Percentiles rank a stretch among this genome's conserved stretches.
These are phyloP conservation scores for Drosophila yooni DNA, from an alignment of 2,888 invertebrate species.

Conservation along the genomic window DNA sequence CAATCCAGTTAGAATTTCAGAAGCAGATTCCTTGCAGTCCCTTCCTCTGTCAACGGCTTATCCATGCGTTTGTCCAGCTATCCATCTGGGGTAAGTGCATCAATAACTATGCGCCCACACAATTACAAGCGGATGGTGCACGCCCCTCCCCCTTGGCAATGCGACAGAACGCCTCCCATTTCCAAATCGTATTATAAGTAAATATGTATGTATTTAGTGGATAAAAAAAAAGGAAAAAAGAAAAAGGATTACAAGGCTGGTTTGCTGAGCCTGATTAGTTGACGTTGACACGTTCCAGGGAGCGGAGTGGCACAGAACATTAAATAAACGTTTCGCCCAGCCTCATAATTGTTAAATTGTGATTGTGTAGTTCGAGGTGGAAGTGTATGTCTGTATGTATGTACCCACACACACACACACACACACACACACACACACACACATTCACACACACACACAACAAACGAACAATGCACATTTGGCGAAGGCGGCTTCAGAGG, in stretches of 20 bases:
- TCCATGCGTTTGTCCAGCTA: background rate
- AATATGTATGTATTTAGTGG: slow-evolving; percentile 3
- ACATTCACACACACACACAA: background rate
- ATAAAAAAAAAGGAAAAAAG: background rate
- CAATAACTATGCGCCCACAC: slow-evolving; percentile 62
- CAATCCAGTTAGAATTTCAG: slow-evolving; percentile 25
- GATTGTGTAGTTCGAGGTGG: slow-evolving; percentile 6
- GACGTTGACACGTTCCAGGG: slow-evolving; percentile 69
- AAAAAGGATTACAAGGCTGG: slow-evolving; percentile 35
- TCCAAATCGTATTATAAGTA: slow-evolving; percentile 42
- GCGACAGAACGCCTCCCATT: slow-evolving; percentile 21
- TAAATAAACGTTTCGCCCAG: slow-evolving; percentile 37
- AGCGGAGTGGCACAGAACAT: slow-evolving; percentile 30
- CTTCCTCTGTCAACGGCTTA: background rate
- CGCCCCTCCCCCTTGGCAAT: slow-evolving; percentile 36
- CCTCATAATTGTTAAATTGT: slow-evolving; percentile 29
- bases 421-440: background rate
- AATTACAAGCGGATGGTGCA: slow-evolving; percentile 56
- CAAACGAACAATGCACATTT: slow-evolving; percentile 25
- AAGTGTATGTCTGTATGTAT: background rate
- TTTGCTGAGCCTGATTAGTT: slow-evolving; percentile 54
- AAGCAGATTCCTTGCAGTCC: background rate
- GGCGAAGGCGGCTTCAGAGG: slow-evolving; percentile 62
- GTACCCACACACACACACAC: slow-evolving; percentile 4
- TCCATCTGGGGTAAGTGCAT: slow-evolving; percentile 42